phyloP scores from a whole-genome alignment of 2,888 invertebrate genomes.

The Synanthedon tipuliformis region DNA sequence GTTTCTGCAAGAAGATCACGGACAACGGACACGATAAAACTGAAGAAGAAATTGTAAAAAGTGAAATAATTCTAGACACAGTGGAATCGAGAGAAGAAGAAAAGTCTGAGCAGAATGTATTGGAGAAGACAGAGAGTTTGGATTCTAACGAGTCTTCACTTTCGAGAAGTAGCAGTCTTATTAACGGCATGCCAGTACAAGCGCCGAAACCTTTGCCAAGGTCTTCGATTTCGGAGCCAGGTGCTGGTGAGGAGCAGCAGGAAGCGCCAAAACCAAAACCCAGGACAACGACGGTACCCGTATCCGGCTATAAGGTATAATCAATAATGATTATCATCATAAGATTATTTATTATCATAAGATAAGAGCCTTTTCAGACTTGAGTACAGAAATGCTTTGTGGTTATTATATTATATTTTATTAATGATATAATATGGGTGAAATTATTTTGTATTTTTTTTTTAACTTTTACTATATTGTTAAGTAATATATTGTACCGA shows the following conservation, averaged over 20 bases:
- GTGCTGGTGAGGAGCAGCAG: constrained; percentile 54
- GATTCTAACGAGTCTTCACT: constrained; percentile 41
- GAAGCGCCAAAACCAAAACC: constrained; percentile 74
- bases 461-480: no score
- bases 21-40: constrained; percentile 40
- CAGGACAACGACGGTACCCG: constrained; percentile 74
- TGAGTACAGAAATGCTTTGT: not conserved
- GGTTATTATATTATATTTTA: not conserved
- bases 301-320: constrained; percentile 85
- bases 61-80: constrained; percentile 18
- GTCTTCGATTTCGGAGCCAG: constrained; percentile 80
- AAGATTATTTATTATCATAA: no score
- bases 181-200: constrained; percentile 55
- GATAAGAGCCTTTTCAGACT: no score
- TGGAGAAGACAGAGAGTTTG: constrained; percentile 42
- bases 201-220: constrained; percentile 85
- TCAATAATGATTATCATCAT: no score
- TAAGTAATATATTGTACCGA: no score
- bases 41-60: constrained; percentile 16
- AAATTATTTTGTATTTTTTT: no score
- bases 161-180: constrained; percentile 50
- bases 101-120: constrained; percentile 6
- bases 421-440: no score
- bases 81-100: constrained; percentile 9
- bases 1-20: constrained; percentile 44